Conservation (phyloP, 2,888 invertebrate species). For the Apoda limacodes region DNA sequence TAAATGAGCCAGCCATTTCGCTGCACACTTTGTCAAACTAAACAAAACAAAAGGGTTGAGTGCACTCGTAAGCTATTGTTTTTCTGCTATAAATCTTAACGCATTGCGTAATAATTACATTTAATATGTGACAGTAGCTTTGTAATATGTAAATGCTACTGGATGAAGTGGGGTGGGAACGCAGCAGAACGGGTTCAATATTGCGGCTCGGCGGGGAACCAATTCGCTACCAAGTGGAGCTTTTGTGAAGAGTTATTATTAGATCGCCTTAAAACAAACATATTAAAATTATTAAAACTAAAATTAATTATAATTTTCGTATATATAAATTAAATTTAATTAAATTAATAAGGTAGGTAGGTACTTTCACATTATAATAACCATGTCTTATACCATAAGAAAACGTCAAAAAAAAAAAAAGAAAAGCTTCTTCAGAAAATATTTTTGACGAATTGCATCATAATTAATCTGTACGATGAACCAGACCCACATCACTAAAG, state of each 20-base stretch:
- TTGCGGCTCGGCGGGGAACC: constrained; percentile 51
- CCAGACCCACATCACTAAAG: constrained; percentile 34
- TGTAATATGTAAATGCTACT: constrained; percentile 59
- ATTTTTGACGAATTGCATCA: too few relatives aligned
- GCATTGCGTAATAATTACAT: constrained; percentile 58
- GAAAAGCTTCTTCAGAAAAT: too few relatives aligned
- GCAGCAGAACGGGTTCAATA: constrained; percentile 33
- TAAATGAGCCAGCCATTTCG: constrained; percentile 54
- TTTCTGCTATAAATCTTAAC: constrained; percentile 63
- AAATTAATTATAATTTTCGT: too few relatives aligned
- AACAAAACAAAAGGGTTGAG: constrained; percentile 51
- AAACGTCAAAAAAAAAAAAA: too few relatives aligned
- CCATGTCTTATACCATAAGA: too few relatives aligned
- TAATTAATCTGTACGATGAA: too few relatives aligned
- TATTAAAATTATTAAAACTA: too few relatives aligned
- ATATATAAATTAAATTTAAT: too few relatives aligned
- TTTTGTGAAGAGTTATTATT: too few relatives aligned
- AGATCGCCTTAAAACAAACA: too few relatives aligned
- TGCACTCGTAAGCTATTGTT: constrained; percentile 47
- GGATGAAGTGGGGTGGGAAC: constrained; percentile 58
- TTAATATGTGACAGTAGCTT: constrained; percentile 63
- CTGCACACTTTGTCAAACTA: constrained; percentile 25
- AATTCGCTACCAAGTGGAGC: constrained; percentile 32
- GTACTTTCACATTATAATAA: too few relatives aligned
- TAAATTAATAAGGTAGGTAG: too few relatives aligned